Evolutionary conservation across 2,888 invertebrate genomes (phyloP).

Genomic region (Cyclophora albipunctata): DNA sequence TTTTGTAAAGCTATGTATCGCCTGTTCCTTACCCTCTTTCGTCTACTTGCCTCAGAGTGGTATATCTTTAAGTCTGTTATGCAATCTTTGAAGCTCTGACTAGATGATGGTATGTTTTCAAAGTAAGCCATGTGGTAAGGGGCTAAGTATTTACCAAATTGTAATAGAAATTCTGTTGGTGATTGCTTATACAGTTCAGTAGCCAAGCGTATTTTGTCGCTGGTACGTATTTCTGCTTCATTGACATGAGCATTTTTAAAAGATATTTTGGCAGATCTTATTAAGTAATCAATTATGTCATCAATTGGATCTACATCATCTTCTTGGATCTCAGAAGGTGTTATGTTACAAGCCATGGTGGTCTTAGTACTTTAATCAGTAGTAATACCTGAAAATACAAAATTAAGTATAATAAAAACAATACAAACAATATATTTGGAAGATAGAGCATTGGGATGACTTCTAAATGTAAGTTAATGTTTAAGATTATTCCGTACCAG

Average conservation of each 20-base stretch:
- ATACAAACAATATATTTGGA: too few relatives aligned
- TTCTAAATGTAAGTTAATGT: too few relatives aligned
- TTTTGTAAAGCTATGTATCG: slow-evolving; percentile 87
- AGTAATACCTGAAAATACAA: too few relatives aligned
- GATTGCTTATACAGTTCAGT: slow-evolving; percentile 78
- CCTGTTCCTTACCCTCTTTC: slow-evolving; percentile 82
- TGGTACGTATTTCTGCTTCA: slow-evolving; percentile 81
- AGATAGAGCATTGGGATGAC: too few relatives aligned
- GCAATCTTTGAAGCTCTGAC: slow-evolving; percentile 74
- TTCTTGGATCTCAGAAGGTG: slow-evolving; percentile 11
- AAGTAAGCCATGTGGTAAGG: slow-evolving; percentile 83
- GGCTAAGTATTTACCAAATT: slow-evolving; percentile 84
- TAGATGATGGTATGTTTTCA: slow-evolving; percentile 41
- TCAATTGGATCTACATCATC: slow-evolving; percentile 52
- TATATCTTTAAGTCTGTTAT: slow-evolving; percentile 77
- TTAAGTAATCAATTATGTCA: slow-evolving; percentile 78
- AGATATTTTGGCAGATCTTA: slow-evolving; percentile 76
- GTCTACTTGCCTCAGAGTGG: slow-evolving; percentile 66
- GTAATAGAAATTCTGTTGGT: slow-evolving; percentile 81
- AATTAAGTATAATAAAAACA: too few relatives aligned
- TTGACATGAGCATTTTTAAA: slow-evolving; percentile 90
- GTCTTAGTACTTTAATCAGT: too few relatives aligned
- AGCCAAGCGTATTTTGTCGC: slow-evolving; percentile 83
- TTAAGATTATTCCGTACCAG: too few relatives aligned
- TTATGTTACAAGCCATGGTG: too few relatives aligned